Conservation (phyloP, 2,888 invertebrate genomes). For the Ecliptopera silaceata region DNA sequence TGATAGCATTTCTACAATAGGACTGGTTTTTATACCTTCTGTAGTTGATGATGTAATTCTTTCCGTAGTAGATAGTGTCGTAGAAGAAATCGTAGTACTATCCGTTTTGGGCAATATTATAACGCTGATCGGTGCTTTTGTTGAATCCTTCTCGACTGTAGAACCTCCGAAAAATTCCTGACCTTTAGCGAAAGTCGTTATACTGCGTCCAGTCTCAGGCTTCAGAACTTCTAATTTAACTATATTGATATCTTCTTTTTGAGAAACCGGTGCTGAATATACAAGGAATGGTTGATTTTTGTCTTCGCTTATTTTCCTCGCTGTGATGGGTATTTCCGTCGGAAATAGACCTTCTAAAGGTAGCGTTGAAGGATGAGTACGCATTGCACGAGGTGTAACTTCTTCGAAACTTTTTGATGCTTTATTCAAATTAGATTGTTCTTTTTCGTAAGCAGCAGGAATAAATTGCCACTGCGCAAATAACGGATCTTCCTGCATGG, state of each 20-base stretch:
- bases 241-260: slow-evolving; percentile 60
- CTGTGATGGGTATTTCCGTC: slow-evolving; percentile 70
- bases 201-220: slow-evolving; percentile 62
- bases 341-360: slow-evolving; percentile 87
- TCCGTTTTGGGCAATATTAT: slow-evolving; percentile 49
- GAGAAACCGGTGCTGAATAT: slow-evolving; percentile 69
- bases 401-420: slow-evolving; percentile 63
- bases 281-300: slow-evolving; percentile 72
- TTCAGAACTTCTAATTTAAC: slow-evolving; percentile 62
- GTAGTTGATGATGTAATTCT: slow-evolving; percentile 34
- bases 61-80: slow-evolving; percentile 38
- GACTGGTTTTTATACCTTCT: slow-evolving; percentile 38
- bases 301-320: slow-evolving; percentile 53
- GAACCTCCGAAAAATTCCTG: slow-evolving; percentile 67
- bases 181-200: slow-evolving; percentile 69
- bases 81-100: slow-evolving; percentile 35
- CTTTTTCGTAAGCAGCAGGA: slow-evolving; percentile 77
- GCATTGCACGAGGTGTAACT: slow-evolving; percentile 64
- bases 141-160: slow-evolving; percentile 48
- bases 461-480: slow-evolving; percentile 71
- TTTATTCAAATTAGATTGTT: slow-evolving; percentile 47
- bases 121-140: slow-evolving; percentile 58
- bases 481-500: slow-evolving; percentile 47
- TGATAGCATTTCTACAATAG: slow-evolving; percentile 45
- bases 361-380: slow-evolving; percentile 85